Evolutionary conservation across 2,888 invertebrate genomes (phyloP).

Genomic region (Erebia ligea): DNA sequence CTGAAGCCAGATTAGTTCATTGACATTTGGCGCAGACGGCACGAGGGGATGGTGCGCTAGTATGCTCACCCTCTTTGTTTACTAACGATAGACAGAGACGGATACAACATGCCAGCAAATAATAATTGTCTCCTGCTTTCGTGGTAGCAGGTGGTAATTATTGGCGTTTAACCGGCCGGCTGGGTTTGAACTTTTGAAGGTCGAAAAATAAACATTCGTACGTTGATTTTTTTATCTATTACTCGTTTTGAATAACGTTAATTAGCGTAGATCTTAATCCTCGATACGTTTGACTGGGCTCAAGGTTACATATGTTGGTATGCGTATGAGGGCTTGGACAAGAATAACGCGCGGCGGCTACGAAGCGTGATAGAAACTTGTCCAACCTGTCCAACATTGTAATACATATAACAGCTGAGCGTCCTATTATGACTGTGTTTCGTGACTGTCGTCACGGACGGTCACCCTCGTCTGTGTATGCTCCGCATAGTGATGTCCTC

Average conservation of each 20-base stretch:
- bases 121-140: constrained; percentile 64
- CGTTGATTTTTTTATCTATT: background rate
- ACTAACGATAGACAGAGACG: constrained; percentile 51
- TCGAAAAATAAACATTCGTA: constrained; percentile 60
- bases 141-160: constrained; percentile 76
- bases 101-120: constrained; percentile 56
- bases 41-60: constrained; percentile 57
- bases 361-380: no score
- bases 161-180: constrained; percentile 66
- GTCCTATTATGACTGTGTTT: no score
- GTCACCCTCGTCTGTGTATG: no score
- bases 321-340: background rate
- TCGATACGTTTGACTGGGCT: constrained; percentile 35
- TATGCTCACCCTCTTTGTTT: constrained; percentile 46
- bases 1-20: constrained; percentile 75
- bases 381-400: no score
- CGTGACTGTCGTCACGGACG: no score
- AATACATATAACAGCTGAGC: no score
- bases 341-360: no score
- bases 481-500: no score
- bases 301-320: constrained; percentile 35
- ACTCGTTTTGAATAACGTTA: constrained; percentile 28
- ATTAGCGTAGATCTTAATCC: constrained; percentile 25
- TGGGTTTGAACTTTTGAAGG: constrained; percentile 77
- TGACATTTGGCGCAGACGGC: constrained; percentile 71